Base-by-base conservation (phyloP, 2,797 vertebrate genomes). In the Anolis apletophallus region DNA sequence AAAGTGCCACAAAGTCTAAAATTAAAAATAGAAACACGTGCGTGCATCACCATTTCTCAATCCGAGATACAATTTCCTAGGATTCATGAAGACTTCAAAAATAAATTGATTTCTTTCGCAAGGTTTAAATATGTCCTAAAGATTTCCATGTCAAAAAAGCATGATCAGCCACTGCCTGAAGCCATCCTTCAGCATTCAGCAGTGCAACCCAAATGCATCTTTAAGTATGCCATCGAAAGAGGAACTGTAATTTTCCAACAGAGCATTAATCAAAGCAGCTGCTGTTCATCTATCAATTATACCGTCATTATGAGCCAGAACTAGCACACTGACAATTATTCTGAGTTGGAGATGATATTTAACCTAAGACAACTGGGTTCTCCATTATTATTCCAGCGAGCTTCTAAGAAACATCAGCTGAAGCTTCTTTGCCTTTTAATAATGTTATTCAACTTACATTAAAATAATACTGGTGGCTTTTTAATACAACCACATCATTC, bases 281-380 rank as follows among this genome's bases (percentile, higher is more conserved):
- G 5, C 34, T 67, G 14, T 84, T 82, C 85, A 79, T 54, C 83
- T 85, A 85, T n/a, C 88, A 83, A 81, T 88, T 81, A 59, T 34
- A 85, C 0, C 29, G 78, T 76, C 78, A 5, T 23, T 77, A 34
- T 23, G 29, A 54, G 0, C 82, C 75, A 80, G 11, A 7, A 0
- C 5, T 17, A 86, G 3, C 34, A 59, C 55, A 72, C 55, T 77
- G 55, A 59, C 46, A 76, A 54, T 85, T 32, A 52, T 1, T 32
- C 11, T 77, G 86, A 90, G 84, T 91, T 26, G 86, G 13, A 40
- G 5, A 36, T 64, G 59, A 88, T 71, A 72, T 85, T 85, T 91
- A 88, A 87, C 6, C 3, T 1, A 1, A 78, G 85, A 23, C 40
- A 68, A 50, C 1, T 2, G 61, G 85, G 69, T 4, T 13, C 17